Evolutionary conservation across 2,888 invertebrate species (phyloP), one percentile per base, ranked within the genome.

Genomic region (Xylocampa areola): DNA sequence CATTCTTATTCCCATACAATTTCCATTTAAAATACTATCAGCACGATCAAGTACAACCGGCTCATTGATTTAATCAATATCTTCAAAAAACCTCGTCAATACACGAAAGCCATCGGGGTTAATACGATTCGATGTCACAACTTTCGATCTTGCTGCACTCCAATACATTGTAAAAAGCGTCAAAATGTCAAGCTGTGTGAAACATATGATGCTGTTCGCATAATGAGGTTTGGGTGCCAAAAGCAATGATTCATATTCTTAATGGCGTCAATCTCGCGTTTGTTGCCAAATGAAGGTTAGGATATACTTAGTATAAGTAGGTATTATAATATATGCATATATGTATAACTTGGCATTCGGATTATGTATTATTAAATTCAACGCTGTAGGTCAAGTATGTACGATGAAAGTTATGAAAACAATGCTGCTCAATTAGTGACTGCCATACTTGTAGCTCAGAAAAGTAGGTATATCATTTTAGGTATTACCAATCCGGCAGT

Each of bases 181-280:
- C 51, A 66, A 73, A 60, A 64, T 69, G 62, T 65, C 76, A 63
- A 48, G 33, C 19, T 48, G 51, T 55, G 43, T 57, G 40, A 67
- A 70, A 69, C 68, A 53, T 66, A 55, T 55, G 62, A 57, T 62
- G 65, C 57, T 54, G 68, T 57, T 57, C 43, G 39, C 45, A 39
- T 76, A 77, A 78, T 69, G 72, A 73, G 69, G 33, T 54, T 51
- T 49, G 44, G 67, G 67, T 73, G 83, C 82, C 82, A 82, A 82
- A 70, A 76, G 43, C 68, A 48, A 73, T 80, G 47, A 72, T 57
- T 80, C 76, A 80, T 79, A 68, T 76, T 67, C 72, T 60, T 76
- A 77, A 80, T 77, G 60, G 65, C 63, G 63, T 70, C 68, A 75
- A 70, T 68, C 44, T 55, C 52, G 54, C 41, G 58, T 39, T 16